These are phyloP conservation scores for Gastrophysa polygoni DNA, from an alignment of 2,888 invertebrate species.

Conservation along the genomic window DNA sequence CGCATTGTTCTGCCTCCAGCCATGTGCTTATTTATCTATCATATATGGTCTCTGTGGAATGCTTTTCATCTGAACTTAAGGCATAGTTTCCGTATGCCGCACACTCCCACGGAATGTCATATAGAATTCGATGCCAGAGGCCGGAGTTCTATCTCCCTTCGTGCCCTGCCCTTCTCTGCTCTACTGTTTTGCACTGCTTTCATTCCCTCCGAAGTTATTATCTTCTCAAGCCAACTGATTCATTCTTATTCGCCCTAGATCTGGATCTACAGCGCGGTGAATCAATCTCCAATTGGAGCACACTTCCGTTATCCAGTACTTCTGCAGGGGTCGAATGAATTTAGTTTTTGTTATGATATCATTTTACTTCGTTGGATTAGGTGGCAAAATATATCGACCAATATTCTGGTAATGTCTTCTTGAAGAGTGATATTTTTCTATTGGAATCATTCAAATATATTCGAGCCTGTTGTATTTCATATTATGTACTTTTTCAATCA, in stretches of 20 bases:
- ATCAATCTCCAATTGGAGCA: not conserved
- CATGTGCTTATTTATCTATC: constrained; percentile 57
- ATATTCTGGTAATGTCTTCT: no score
- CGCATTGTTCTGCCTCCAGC: constrained; percentile 52
- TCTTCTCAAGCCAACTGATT: constrained; percentile 27
- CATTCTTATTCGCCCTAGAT: constrained; percentile 19
- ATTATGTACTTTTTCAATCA: no score
- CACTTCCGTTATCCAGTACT: no score
- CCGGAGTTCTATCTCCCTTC: constrained; percentile 23
- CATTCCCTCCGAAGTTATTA: constrained; percentile 29
- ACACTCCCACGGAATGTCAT: constrained; percentile 56
- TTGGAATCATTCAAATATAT: no score
- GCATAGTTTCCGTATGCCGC: constrained; percentile 58
- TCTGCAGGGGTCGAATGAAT: no score
- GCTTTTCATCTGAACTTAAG: constrained; percentile 59
- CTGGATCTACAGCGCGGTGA: not conserved
- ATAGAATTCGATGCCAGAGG: constrained; percentile 50
- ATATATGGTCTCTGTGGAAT: constrained; percentile 56
- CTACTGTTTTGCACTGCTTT: constrained; percentile 30
- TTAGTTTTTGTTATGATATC: no score
- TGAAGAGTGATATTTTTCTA: no score
- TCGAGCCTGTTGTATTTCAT: no score
- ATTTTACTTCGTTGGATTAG: no score
- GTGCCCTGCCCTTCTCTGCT: constrained; percentile 21
- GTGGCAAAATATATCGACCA: no score